These are phyloP conservation scores for Mylabris sibirica DNA, from an alignment of 2,888 invertebrate species.

Conservation along the genomic window DNA sequence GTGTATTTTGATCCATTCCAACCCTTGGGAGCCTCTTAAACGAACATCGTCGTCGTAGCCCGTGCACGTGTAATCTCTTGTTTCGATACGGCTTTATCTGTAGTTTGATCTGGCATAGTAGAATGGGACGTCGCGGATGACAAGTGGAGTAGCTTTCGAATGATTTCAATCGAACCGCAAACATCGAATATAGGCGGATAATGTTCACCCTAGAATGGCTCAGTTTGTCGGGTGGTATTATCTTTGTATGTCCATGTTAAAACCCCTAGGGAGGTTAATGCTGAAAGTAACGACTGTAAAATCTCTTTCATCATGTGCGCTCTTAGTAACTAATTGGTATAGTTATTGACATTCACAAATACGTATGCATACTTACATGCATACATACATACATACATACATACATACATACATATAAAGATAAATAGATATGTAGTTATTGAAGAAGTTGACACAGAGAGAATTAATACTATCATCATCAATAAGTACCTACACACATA, in stretches of 20 bases:
- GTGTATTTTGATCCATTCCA: conserved; percentile 40
- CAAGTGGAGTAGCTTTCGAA: conserved; percentile 58
- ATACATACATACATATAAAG: not conserved
- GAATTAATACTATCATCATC: conserved; percentile 55
- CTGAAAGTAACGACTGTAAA: conserved; percentile 46
- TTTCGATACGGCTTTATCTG: conserved; percentile 56
- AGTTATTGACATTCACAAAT: conserved; percentile 31
- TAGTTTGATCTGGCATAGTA: conserved; percentile 48
- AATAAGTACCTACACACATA: conserved; percentile 49
- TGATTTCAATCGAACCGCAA: conserved; percentile 59
- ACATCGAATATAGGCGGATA: conserved; percentile 46
- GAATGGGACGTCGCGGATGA: conserved; percentile 50
- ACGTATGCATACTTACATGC: not conserved
- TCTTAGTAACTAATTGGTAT: conserved; percentile 47
- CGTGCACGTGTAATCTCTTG: conserved; percentile 55
- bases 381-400: no score
- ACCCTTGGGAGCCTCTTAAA: conserved; percentile 37
- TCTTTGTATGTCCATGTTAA: conserved; percentile 47
- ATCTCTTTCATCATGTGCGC: conserved; percentile 44
- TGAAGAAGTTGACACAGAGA: conserved; percentile 55
- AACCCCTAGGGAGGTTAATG: conserved; percentile 43
- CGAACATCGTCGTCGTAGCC: conserved; percentile 34
- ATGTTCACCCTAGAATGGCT: conserved; percentile 38
- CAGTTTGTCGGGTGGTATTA: conserved; percentile 52
- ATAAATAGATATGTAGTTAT: conserved; percentile 50